Base-by-base conservation (phyloP, 2,797 vertebrate genomes). In the Apodemus agrarius region DNA sequence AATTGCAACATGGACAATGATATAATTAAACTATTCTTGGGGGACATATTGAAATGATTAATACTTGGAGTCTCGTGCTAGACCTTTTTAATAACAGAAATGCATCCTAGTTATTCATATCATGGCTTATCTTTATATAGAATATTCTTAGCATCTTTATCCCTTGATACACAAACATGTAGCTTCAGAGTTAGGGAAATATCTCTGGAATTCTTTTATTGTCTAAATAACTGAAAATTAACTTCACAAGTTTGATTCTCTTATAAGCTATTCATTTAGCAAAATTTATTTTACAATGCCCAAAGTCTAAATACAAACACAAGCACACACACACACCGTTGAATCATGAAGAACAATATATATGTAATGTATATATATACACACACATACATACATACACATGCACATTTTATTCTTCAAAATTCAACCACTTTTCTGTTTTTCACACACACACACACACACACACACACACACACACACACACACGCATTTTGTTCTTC, bases 271-370 rank as follows among this genome's bases (percentile, higher is more conserved):
- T 24, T 6, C 14, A 52, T 94, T 89, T 40, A 80, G 5, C n/a
- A 90, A 31, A 89, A 86, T 75, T 67, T 81, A 81, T 90, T 87
- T 95, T 69, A 90, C 49, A 89, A 81, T 65, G 7, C 2, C 40
- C 29, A 10, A 90, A 43, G 29, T 87, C 16, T 59, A 52, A 52
- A 52, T 9, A 52, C 11, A 52, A 12, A 52, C 3, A 52, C 4
- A 29, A 67, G 85, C 17, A 74, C 19, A 92, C 72, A 40, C 17
- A 37, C 31, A 67, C 65, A 52, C 46, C 6, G 43, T 43, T 43
- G 43, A 43, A 43, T 43, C 43, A 43, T 43, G 43, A 43, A 43
- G 3, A 43, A n/a, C n/a, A 3, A 49, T 49, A 49, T 6, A 49
- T 49, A 49, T 49, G 8, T 49, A 49, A 49, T 49, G 11, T 49